Base-by-base conservation (phyloP, 1,140 invertebrate species). In the Linepithema humile region DNA sequence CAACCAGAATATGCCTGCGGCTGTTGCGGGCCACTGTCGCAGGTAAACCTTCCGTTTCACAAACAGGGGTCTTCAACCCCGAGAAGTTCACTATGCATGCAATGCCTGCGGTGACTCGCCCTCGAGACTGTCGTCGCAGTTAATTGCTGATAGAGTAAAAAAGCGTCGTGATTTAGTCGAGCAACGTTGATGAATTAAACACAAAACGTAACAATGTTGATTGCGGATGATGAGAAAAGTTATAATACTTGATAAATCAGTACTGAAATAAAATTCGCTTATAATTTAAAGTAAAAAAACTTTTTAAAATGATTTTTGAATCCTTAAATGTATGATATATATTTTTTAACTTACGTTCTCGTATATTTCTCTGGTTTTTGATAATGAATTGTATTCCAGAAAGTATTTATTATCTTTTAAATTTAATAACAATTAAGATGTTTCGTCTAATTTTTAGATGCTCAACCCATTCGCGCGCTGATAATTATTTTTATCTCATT, bases 1-100 rank as follows among this genome's bases (percentile, higher is more conserved):
- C 60, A 50, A 26, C 38, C 15, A 43, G 32, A 32, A 40, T 62
- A 45, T 15, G 73, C 74, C 74, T 20, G 74, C 60, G 74, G 74
- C 59, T 26, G 55, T 35, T 32, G 45, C 67, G 67, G 67, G 67
- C 60, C 43, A 50, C 74, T 67, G 60, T 77, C 74, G 74, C 74
- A 77, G 43, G 43, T 65, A 77, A 65, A 77, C 60, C 38, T 65
- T 9, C 43, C 60, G 74, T 23, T 60, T 3, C 29, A n/a, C 17
- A 6, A 53, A 53, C n/a, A n/a, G 10, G 29, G 40, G 29, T 77
- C 60, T 35, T 77, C 74, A 23, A 77, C 60, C 62, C 32, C 32
- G 23, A 26, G 10, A 55, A 15, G 20, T 65, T 38, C 32, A 50
- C 60, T 53, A 67, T 67, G 74, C 60, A 77, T 77, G 60, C 29